phyloP scores from a whole-genome alignment of 2,113 vertebrate species.

The Sphyrna mokarran region DNA sequence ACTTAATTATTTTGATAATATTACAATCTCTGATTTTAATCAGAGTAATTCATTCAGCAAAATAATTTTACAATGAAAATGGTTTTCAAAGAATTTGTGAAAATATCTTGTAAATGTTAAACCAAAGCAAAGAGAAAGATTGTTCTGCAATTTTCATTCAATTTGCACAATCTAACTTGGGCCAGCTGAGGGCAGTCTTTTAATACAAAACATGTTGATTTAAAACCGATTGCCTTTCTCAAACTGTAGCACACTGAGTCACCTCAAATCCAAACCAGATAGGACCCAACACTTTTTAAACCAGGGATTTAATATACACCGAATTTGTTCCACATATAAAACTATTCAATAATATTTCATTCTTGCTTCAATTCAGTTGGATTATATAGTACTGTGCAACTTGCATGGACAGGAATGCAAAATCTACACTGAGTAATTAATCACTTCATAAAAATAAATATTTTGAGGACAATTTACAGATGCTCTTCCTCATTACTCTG shows the following conservation, averaged over 20 bases:
- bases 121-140: not conserved
- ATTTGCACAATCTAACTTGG: not conserved
- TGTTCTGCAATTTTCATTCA: not conserved
- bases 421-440: not conserved
- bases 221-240: not conserved
- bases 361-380: not conserved
- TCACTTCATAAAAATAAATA: not conserved
- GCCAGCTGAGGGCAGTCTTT: not conserved
- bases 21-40: not conserved
- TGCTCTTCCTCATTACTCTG: not conserved
- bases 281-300: not conserved
- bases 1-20: not conserved
- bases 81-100: not conserved
- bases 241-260: not conserved
- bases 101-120: not conserved
- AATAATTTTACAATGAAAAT: not conserved
- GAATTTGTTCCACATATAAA: not conserved
- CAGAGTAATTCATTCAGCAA: not conserved
- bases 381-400: not conserved
- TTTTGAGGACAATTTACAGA: not conserved
- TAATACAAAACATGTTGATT: not conserved
- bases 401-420: not conserved
- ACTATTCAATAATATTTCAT: not conserved
- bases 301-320: not conserved
- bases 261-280: not conserved